Evolutionary conservation across 2,113 vertebrate genomes (phyloP), one percentile per base, ranked within the genome.

Genomic region (Petromus typicus): DNA sequence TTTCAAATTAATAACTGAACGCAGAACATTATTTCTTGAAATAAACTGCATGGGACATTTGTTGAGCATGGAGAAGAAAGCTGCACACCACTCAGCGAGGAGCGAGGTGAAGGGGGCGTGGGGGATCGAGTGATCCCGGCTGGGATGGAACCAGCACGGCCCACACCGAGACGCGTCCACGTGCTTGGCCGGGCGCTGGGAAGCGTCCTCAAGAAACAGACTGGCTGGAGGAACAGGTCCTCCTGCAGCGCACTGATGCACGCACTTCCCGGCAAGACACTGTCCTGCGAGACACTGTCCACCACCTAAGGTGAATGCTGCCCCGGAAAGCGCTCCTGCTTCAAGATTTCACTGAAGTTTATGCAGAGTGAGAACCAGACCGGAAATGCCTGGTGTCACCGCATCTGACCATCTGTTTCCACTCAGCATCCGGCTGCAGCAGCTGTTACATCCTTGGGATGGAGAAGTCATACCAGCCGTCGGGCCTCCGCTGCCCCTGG

Each of bases 1-100:
- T 71, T 93, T 95, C 73, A 96, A 96, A 95, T 96, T 95, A 97
- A 95, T 93, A 92, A 92, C 86, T 16, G 45, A 48, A 92, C 7
- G 25, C 40, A 51, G 63, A 92, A 90, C 45, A 63, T 91, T 89
- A 76, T 95, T 95, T 90, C 92, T 91, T 83, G 89, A 92, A 96
- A 91, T 66, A 66, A 86, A 86, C 30, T 34, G 71, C 69, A 75
- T n/a, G 7, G 85, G 89, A 71, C 73, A 66, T 86, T 61, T 95
- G 88, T 67, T 80, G 82, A 83, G 67, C 17, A 5, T 37, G 17
- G 57, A 86, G 81, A 90, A 82, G 5, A 63, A 64, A 69, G 66
- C 17, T 40, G 16, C 18, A 0, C 0, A 5, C 17, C 59, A 23
- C 0, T 67, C 17, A 8, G 40, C 40, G 22, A 14, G 40, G 51